Conservation (phyloP, 2,797 vertebrate genomes). For the Poliocrania exsul region DNA sequence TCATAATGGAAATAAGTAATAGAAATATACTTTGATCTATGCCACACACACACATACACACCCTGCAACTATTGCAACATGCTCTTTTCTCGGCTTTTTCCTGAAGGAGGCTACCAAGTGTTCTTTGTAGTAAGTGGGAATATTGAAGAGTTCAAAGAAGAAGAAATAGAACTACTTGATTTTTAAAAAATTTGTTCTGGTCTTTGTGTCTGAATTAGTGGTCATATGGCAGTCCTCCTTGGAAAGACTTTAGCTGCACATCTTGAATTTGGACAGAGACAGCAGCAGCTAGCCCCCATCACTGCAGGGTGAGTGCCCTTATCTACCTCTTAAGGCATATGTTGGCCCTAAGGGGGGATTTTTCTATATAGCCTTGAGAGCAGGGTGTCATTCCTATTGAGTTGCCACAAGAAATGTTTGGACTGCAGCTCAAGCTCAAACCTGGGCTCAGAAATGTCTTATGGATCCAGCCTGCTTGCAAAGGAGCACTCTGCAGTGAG, state of each 20-base stretch:
- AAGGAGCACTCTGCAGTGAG: neutral
- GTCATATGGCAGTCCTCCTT: neutral
- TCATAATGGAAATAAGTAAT: slow-evolving; percentile 28
- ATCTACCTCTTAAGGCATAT: neutral
- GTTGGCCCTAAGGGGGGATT: neutral
- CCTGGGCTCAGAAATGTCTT: neutral
- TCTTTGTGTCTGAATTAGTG: neutral
- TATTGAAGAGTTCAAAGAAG: neutral
- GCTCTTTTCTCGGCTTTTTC: neutral
- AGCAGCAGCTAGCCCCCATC: fast-evolving
- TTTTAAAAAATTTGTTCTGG: neutral
- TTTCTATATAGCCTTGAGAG: neutral
- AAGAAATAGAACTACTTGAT: neutral
- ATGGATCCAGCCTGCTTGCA: neutral
- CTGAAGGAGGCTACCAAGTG: neutral
- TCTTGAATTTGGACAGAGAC: neutral
- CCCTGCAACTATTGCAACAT: neutral
- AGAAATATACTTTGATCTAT: slow-evolving; percentile 22
- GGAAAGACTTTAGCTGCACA: fast-evolving
- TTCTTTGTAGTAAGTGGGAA: neutral
- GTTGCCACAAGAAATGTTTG: neutral
- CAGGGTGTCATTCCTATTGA: neutral
- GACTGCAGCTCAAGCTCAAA: neutral
- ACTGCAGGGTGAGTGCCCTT: neutral
- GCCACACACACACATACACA: neutral